Evolutionary conservation across 1,140 invertebrate genomes (phyloP).

Genomic region (Cataglyphis hispanica): DNA sequence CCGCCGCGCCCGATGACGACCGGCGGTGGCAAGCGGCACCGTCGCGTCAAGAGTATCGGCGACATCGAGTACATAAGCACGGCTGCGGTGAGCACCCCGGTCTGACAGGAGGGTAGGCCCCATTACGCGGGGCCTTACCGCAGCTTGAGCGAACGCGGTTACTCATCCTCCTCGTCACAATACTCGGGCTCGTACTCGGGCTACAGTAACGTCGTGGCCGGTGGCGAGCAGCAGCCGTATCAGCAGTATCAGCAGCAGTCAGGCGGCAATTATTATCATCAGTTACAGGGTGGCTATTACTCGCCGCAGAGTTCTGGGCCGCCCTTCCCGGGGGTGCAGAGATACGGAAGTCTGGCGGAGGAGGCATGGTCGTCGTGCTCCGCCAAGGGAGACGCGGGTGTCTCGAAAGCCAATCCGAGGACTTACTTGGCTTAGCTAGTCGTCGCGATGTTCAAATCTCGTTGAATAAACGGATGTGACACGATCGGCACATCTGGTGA

Average conservation of each 20-base stretch:
- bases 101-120: slow-evolving; percentile 85
- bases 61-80: slow-evolving; percentile 89
- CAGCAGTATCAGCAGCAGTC: slow-evolving; percentile 80
- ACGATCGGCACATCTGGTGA: not conserved
- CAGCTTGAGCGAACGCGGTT: slow-evolving; percentile 84
- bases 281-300: slow-evolving; percentile 83
- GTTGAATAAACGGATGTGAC: not conserved
- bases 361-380: slow-evolving; percentile 80
- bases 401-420: slow-evolving; percentile 74
- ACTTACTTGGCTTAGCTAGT: slow-evolving; percentile 80
- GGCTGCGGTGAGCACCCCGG: slow-evolving; percentile 84
- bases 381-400: slow-evolving; percentile 68
- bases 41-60: slow-evolving; percentile 84
- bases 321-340: slow-evolving; percentile 83
- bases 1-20: slow-evolving; percentile 81
- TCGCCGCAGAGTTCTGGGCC: slow-evolving; percentile 83
- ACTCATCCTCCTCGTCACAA: slow-evolving; percentile 82
- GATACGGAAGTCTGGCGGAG: slow-evolving; percentile 84
- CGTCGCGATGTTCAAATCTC: not conserved
- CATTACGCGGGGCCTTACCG: slow-evolving; percentile 84
- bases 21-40: slow-evolving; percentile 82
- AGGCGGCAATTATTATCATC: slow-evolving; percentile 78
- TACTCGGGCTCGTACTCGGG: slow-evolving; percentile 82
- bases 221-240: slow-evolving; percentile 65
- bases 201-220: slow-evolving; percentile 81